Percentiles rank a stretch among this genome's conserved stretches.
Evolutionary conservation across 2,113 vertebrate species (phyloP).

Genomic region (Colaptes auratus): DNA sequence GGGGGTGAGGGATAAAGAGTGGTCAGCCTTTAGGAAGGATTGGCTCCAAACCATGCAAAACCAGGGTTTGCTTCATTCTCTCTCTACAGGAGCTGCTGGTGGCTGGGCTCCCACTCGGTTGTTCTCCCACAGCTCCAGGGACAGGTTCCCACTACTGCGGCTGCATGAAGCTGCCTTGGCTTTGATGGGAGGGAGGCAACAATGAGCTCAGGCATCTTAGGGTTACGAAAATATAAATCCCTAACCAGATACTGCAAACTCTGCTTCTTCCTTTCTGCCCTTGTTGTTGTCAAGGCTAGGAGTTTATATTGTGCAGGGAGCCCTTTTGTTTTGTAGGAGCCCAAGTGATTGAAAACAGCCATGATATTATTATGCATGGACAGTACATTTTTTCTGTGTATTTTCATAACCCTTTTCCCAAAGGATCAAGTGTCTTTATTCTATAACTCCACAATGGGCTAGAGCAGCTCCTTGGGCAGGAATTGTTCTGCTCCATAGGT

Average conservation of each 20-base stretch:
- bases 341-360: constrained; percentile 62
- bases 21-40: not conserved
- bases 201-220: not conserved
- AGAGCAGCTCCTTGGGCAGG: not conserved
- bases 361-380: constrained; percentile 5
- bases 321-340: constrained; percentile 36
- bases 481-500: constrained; percentile 48
- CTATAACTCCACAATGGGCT: constrained; percentile 48
- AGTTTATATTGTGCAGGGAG: not conserved
- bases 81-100: not conserved
- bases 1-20: not conserved
- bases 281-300: not conserved
- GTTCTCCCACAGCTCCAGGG: not conserved
- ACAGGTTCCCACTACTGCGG: not conserved
- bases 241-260: not conserved
- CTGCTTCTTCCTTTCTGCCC: not conserved
- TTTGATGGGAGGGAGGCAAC: not conserved
- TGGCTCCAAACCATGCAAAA: not conserved
- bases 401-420: constrained; percentile 64
- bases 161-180: not conserved
- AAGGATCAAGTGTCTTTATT: constrained; percentile 50
- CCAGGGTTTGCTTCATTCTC: not conserved
- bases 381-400: constrained; percentile 59
- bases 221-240: constrained; percentile 6
- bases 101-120: not conserved